These are phyloP conservation scores for Mylabris phalerata DNA, from an alignment of 1,140 invertebrate genomes.

Conservation along the genomic window DNA sequence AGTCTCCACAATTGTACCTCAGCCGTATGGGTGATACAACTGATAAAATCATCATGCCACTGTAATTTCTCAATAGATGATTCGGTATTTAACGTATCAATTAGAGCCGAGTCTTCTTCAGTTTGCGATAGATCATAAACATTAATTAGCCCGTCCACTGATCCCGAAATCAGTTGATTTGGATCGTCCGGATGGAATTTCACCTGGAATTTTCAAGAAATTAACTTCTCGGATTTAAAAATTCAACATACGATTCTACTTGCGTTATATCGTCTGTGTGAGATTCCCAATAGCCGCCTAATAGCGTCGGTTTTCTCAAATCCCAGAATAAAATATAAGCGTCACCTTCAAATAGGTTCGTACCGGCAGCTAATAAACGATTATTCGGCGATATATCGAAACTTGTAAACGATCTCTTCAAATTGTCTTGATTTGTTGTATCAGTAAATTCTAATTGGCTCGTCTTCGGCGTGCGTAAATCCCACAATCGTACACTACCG, in stretches of 20 bases:
- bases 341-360: slow-evolving; percentile 62
- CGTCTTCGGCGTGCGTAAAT: slow-evolving; percentile 51
- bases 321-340: slow-evolving; percentile 81
- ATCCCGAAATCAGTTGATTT: slow-evolving; percentile 65
- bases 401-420: slow-evolving; percentile 34
- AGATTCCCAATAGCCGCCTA: slow-evolving; percentile 81
- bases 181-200: slow-evolving; percentile 68
- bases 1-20: slow-evolving; percentile 63
- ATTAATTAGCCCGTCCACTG: slow-evolving; percentile 81
- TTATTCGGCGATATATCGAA: slow-evolving; percentile 73
- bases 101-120: slow-evolving; percentile 75
- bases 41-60: slow-evolving; percentile 49
- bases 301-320: slow-evolving; percentile 53
- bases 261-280: slow-evolving; percentile 80
- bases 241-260: slow-evolving; percentile 37
- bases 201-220: slow-evolving; percentile 24
- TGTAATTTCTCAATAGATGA: slow-evolving; percentile 63
- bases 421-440: not conserved
- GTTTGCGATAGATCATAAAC: slow-evolving; percentile 69
- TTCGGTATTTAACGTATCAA: slow-evolving; percentile 74
- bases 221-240: not conserved
- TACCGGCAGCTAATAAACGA: slow-evolving; percentile 68
- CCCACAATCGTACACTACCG: slow-evolving; percentile 57
- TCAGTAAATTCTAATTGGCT: slow-evolving; percentile 45
- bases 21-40: slow-evolving; percentile 63